Evolutionary conservation across 2,888 invertebrate species (phyloP), one percentile per base, ranked within the genome.

Genomic region (Endotricha flammealis): DNA sequence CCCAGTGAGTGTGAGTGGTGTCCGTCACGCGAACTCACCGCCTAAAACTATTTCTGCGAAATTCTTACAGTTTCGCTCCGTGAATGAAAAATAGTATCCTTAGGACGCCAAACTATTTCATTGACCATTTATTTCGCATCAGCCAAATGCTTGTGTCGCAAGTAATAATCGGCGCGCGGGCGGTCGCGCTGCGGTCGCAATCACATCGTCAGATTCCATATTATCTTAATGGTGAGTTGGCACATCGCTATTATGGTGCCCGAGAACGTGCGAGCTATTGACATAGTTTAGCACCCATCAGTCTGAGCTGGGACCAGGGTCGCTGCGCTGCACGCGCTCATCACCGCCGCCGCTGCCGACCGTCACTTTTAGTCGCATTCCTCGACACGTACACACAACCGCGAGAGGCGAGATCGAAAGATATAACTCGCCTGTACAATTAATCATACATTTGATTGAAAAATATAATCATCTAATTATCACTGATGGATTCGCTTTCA

Each of bases 181-280:
- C 31, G 33, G 12, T 16, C 29, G 29, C 20, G 20, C 20, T 2
- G 20, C 20, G 4, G 20, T n/a, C 20, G 20, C n/a, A 20, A 20
- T 20, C 8, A 6, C 20, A 7, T n/a, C 20, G 20, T 3, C 20
- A n/a, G 20, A 20, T 20, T 20, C 42, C 38, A 39, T 42, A 48
- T 48, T 46, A 48, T 44, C 41, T 41, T 48, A 48, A 48, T 46
- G 42, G 42, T 12, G 33, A 36, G 39, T 48, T 46, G 34, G 41
- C 41, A 43, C 43, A 44, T 39, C 37, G 38, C 40, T 20, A 20
- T 20, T 20, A 20, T 20, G 3, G 28, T 11, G 5, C 29, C 7
- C 7, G 32, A 38, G 29, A 28, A 27, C 35, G 41, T 29, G 37
- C 24, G 25, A 13, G 32, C 28, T 38, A 38, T 39, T 45, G 42